These are phyloP conservation scores for Heliocidaris erythrogramma DNA, from an alignment of 35 echinoderm and acorn worm species.

Conservation along the genomic window DNA sequence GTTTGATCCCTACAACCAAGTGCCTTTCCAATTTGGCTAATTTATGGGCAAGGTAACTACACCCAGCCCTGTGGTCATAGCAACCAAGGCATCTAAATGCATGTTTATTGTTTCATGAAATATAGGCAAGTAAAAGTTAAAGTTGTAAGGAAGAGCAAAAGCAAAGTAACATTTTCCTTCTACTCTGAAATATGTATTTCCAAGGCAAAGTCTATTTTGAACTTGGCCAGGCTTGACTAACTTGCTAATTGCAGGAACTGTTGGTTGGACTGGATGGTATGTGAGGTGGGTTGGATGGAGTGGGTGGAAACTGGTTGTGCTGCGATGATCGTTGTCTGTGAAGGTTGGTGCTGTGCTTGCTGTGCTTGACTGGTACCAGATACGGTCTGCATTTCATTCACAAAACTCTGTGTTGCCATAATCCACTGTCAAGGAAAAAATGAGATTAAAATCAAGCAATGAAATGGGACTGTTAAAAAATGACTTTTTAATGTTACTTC, in stretches of 20 bases:
- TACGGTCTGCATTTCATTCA: slow-evolving; percentile 91
- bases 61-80: not conserved
- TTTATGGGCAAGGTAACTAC: not conserved
- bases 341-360: slow-evolving; percentile 64
- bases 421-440: slow-evolving; percentile 20
- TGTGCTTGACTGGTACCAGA: slow-evolving; percentile 57
- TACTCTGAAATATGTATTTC: no score
- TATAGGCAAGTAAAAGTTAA: not conserved
- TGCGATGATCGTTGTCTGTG: slow-evolving; percentile 69
- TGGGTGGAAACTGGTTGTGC: slow-evolving; percentile 59
- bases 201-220: no score
- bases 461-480: no score
- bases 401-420: slow-evolving; percentile 91
- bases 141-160: not conserved
- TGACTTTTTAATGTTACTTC: no score
- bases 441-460: not conserved
- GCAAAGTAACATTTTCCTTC: no score
- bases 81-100: not conserved
- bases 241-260: slow-evolving; percentile 96
- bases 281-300: slow-evolving; percentile 76
- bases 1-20: not conserved
- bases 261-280: slow-evolving; percentile 60
- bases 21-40: not conserved
- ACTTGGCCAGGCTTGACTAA: slow-evolving; percentile 36
- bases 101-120: not conserved